phyloP scores from a whole-genome alignment of 1,140 invertebrate species.

The Hyles vespertilio region DNA sequence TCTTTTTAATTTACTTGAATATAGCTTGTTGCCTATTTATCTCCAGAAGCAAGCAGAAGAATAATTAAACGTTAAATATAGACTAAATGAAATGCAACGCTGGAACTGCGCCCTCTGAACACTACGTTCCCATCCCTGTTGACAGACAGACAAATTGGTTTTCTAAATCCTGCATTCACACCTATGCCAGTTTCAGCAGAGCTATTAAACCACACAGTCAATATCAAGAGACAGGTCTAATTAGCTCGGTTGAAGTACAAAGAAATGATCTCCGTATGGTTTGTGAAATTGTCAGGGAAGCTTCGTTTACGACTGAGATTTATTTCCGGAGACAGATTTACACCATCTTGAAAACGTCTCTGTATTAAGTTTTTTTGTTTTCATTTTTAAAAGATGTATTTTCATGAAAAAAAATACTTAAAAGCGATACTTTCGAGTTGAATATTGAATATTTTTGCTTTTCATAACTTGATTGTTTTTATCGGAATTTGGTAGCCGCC shows the following conservation, averaged over 20 bases:
- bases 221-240: not conserved
- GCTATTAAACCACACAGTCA: not conserved
- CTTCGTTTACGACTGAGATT: conserved; percentile 19
- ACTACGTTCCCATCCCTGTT: conserved; percentile 37
- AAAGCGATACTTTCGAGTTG: too few relatives aligned
- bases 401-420: not conserved
- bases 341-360: too few relatives aligned
- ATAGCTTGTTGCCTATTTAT: too few relatives aligned
- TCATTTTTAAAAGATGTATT: not conserved
- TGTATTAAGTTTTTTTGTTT: not conserved
- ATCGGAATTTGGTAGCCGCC: too few relatives aligned
- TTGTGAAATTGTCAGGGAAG: conserved; percentile 20
- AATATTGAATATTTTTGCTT: too few relatives aligned
- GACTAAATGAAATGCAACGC: conserved; percentile 11
- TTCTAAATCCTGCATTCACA: conserved; percentile 27
- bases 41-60: not conserved
- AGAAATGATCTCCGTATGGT: conserved; percentile 25
- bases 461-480: too few relatives aligned
- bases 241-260: conserved; percentile 1
- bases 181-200: conserved; percentile 13
- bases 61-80: conserved; percentile 16
- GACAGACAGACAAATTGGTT: conserved; percentile 59
- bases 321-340: conserved; percentile 10
- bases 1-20: too few relatives aligned
- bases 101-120: conserved; percentile 12